A percentile compares a stretch with the other conserved stretches of the same genome.
These are phyloP conservation scores for Choristoneura rosaceana DNA, from an alignment of 2,888 invertebrate genomes.

Conservation along the genomic window DNA sequence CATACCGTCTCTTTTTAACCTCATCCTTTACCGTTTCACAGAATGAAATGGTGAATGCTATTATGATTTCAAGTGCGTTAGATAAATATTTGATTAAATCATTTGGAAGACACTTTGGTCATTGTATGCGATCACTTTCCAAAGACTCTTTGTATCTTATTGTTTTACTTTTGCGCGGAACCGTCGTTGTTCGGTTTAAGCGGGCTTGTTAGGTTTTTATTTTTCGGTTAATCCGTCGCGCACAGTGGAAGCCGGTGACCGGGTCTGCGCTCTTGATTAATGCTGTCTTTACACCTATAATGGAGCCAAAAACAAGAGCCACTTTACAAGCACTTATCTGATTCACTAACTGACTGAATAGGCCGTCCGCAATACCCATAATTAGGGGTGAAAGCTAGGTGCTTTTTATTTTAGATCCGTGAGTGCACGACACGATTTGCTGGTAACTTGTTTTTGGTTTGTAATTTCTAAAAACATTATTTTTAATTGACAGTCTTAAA, in stretches of 20 bases:
- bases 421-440: constrained; percentile 61
- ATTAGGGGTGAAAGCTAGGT: constrained; percentile 75
- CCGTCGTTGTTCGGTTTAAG: constrained; percentile 6
- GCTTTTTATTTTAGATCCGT: constrained; percentile 62
- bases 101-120: neutral
- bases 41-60: too few species aligned
- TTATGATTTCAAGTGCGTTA: too few species aligned
- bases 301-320: constrained; percentile 51
- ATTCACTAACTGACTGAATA: constrained; percentile 60
- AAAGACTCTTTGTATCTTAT: constrained; percentile 9
- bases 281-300: constrained; percentile 57
- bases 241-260: constrained; percentile 29
- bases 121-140: constrained; percentile 18
- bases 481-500: constrained; percentile 16
- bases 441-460: constrained; percentile 50
- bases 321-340: constrained; percentile 59
- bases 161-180: constrained; percentile 12
- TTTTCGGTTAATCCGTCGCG: constrained; percentile 13
- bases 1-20: too few species aligned
- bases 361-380: constrained; percentile 59
- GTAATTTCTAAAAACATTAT: constrained; percentile 48
- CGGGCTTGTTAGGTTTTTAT: constrained; percentile 24
- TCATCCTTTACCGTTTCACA: too few species aligned
- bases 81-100: too few species aligned
- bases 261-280: constrained; percentile 55